phyloP scores from a whole-genome alignment of 2,888 invertebrate genomes.

The Stramonita haemastoma region DNA sequence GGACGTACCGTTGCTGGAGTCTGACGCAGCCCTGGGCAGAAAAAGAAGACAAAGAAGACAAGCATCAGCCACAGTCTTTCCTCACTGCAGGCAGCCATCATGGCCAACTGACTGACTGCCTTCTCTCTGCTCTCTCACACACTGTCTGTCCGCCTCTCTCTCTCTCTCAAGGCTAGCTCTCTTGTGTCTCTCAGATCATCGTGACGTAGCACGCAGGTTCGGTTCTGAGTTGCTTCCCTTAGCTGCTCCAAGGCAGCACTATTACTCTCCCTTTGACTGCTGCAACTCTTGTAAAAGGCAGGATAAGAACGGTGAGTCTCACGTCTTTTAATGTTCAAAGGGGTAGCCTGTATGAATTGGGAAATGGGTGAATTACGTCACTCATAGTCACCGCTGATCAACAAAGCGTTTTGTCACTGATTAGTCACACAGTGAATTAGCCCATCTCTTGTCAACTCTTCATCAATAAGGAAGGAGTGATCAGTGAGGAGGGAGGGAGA shows the following conservation, averaged over 20 bases:
- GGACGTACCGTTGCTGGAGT: conserved; percentile 16
- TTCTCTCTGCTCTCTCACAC: background rate
- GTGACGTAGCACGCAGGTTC: background rate
- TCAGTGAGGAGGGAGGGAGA: no score
- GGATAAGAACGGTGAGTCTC: no score
- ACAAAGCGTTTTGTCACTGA: no score
- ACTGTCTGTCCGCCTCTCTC: background rate
- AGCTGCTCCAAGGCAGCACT: background rate
- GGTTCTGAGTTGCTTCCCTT: conserved; percentile 29
- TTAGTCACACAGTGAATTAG: no score
- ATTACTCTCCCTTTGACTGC: conserved; percentile 21
- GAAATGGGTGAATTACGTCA: no score
- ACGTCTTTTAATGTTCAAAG: no score
- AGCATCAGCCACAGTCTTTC: conserved; percentile 18
- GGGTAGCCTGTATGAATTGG: no score
- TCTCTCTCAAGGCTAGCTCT: background rate
- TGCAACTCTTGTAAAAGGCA: background rate
- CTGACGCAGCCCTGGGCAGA: background rate
- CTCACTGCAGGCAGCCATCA: conserved; percentile 19
- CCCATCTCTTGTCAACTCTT: no score
- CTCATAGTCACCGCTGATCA: no score
- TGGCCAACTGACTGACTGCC: conserved; percentile 34
- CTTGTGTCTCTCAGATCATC: background rate
- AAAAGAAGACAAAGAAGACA: conserved; percentile 2
- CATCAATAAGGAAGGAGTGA: no score